Percentiles rank a stretch among this genome's conserved stretches.
Conservation (phyloP, 2,797 vertebrate genomes). For the Scyliorhinus canicula region DNA sequence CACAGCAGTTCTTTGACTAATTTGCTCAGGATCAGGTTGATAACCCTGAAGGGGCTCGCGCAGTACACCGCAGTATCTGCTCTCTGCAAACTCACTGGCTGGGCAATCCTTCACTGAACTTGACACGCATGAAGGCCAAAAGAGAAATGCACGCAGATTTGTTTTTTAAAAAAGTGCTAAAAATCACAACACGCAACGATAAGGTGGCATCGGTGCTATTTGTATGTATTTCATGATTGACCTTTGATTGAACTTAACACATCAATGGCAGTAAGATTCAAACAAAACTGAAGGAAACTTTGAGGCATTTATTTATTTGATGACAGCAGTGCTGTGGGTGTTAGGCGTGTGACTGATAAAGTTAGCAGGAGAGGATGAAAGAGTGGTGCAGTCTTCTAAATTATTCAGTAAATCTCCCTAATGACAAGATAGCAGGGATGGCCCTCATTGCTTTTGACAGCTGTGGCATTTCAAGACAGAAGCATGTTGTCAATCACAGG, state of each 20-base stretch:
- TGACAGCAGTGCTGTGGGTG: neutral
- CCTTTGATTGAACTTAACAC: neutral
- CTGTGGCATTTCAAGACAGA: slow-evolving; percentile 27
- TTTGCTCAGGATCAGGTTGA: neutral
- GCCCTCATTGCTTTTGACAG: slow-evolving; percentile 17
- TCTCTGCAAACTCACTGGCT: neutral
- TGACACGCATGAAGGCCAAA: neutral
- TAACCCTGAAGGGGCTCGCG: neutral
- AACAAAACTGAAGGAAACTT: neutral
- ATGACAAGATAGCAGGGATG: slow-evolving; percentile 13
- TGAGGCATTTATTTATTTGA: neutral
- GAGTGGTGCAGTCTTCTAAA: neutral
- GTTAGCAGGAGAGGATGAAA: neutral
- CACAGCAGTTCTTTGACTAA: neutral
- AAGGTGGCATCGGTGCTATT: neutral
- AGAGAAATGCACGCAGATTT: neutral
- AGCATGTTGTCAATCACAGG: slow-evolving; percentile 7
- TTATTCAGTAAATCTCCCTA: slow-evolving; percentile 28
- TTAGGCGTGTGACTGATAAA: neutral
- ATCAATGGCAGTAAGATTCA: neutral
- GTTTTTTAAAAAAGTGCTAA: neutral
- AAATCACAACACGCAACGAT: too few relatives aligned
- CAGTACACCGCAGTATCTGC: neutral
- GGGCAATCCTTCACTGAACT: neutral
- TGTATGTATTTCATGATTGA: neutral